Evolutionary conservation across 2,797 vertebrate species (phyloP).

Genomic region (Sphenopsis melanotis): DNA sequence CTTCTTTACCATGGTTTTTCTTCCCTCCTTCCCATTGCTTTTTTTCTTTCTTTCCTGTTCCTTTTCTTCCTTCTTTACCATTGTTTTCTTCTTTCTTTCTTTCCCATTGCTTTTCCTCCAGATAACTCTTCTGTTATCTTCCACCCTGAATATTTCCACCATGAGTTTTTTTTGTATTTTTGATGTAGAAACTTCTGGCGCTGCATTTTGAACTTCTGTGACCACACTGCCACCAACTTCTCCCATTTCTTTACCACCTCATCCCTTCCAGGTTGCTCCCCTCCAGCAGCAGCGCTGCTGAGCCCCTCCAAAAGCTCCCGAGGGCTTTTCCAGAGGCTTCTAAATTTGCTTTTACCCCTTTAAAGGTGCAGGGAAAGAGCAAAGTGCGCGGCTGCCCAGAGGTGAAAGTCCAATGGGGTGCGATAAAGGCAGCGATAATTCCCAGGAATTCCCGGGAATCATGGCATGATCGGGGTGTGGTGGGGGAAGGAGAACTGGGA

Average conservation of each 20-base stretch:
- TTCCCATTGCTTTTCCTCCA: too few relatives aligned
- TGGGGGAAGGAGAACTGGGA: not conserved
- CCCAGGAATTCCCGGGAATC: not conserved
- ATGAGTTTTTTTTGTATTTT: not conserved
- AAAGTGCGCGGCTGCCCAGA: not conserved
- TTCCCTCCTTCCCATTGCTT: too few relatives aligned
- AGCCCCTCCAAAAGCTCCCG: not conserved
- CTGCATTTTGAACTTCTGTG: not conserved
- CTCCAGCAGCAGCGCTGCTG: too few relatives aligned
- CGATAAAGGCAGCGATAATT: not conserved
- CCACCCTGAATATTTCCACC: not conserved
- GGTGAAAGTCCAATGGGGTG: slow-evolving; percentile 51
- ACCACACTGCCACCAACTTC: not conserved
- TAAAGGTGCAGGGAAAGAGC: not conserved
- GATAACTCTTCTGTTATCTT: too few relatives aligned
- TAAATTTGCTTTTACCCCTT: not conserved
- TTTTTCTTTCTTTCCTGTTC: too few relatives aligned
- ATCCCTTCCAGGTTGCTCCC: not conserved
- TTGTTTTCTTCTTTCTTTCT: too few relatives aligned
- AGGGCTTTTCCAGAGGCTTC: not conserved
- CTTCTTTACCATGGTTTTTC: too few relatives aligned
- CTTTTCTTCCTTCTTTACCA: too few relatives aligned
- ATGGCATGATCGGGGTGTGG: not conserved
- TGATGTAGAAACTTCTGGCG: not conserved
- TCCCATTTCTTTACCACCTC: not conserved